Base-by-base conservation (phyloP, 2,888 invertebrate species). In the Tubulanus polymorphus region DNA sequence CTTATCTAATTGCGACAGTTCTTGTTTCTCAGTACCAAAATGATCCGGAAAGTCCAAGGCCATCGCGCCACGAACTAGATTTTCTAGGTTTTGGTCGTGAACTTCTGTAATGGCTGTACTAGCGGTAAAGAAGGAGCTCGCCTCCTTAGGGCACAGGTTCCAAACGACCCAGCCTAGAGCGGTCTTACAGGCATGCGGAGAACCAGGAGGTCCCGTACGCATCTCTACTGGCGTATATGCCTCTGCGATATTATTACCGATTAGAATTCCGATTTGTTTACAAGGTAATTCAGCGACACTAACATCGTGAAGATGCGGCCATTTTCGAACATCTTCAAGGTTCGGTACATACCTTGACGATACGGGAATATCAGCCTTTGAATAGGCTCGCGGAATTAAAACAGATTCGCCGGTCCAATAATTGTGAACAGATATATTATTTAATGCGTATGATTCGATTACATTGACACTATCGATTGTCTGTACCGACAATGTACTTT, bases 201-300 rank as follows among this genome's bases (percentile, higher is more conserved):
- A 48, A 3, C 59, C 61, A 48, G 52, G 48, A 5, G 54, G 56
- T 10, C 61, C 61, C 2, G 59, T 54, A 18, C 45, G 8, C 12
- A 54, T 30, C 20, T 59, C 54, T 32, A 47, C 47, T 12, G 61
- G 57, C 18, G 57, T 26, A 28, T 53, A 61, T 25, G 55, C 61
- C 29, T 61, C 57, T 5, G 50, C 54, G 1, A 59, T 58, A 45
- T 54, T 53, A 29, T 53, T 55, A 3, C 57, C 61, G 23, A 61
- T 55, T 23, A 61, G 27, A 18, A 61, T 37, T 8, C 56, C 57
- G 28, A 50, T n/a, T 15, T 15, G 41, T n/a, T n/a, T n/a, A n/a
- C n/a, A n/a, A 3, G 41, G 41, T 18, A 41, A 23, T 15, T 57
- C 20, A n/a, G n/a, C n/a, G n/a, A n/a, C n/a, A n/a, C n/a, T n/a